Evolutionary conservation across 1,140 invertebrate genomes (phyloP), one percentile per base, ranked within the genome.

Genomic region (Chionoecetes opilio): DNA sequence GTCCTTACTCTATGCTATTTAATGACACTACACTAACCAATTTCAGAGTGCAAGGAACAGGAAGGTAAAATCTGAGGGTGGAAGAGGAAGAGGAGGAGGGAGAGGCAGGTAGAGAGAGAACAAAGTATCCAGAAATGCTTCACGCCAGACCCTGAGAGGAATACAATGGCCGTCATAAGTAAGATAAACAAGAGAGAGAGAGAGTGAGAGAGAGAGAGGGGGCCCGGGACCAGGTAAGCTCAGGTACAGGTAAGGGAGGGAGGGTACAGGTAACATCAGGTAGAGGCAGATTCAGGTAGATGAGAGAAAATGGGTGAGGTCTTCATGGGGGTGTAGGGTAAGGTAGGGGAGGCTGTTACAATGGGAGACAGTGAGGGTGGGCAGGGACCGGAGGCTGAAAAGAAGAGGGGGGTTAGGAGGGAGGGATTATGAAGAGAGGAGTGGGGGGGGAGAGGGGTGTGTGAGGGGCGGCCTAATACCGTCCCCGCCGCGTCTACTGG

Each of bases 391-490:
- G n/a, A 32, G 84, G 26, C 31, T 29, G 31, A 87, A 87, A 87
- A 9, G 31, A 17, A 34, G 85, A 32, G 32, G 37, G 85, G 85
- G 14, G 3, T 9, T n/a, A 34, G n/a, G n/a, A n/a, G n/a, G 82
- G 21, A 29, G 85, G 85, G 85, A 87, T 35, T 35, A 38, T 87
- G n/a, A 87, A 38, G 85, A 87, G 37, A 38, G 85, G 37, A 26
- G 8, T 37, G 85, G 37, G 32, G 31, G 37, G 32, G 11, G 34
- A 32, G 85, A 26, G 88, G 29, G 11, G 46, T 38, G 88, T 90
- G 88, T 17, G 37, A 41, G 88, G 35, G 88, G 37, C 34, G 88
- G 88, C 88, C 88, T 90, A 90, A 90, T 90, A 46, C 37, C 63
- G 21, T 75, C 63, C 63, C 37, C 37, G 88, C 37, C 14, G 88